Evolutionary conservation across 2,797 vertebrate species (phyloP).

Genomic region (Cyclopterus lumpus): DNA sequence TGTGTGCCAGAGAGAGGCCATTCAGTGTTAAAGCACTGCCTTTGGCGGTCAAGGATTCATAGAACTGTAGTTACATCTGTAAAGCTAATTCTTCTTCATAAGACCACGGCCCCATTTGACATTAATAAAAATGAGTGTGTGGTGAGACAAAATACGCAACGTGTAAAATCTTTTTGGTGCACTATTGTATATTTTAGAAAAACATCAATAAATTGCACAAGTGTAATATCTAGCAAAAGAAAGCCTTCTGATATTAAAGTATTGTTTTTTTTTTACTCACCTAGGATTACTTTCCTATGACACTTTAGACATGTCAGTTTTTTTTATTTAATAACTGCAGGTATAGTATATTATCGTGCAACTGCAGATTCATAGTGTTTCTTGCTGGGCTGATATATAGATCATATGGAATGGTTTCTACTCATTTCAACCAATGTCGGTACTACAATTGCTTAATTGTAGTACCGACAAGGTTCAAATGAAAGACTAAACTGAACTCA

Average conservation of each 20-base stretch:
- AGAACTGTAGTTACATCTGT: too few species aligned
- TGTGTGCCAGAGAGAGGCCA: too few species aligned
- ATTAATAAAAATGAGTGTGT: not conserved
- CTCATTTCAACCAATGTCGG: too few species aligned
- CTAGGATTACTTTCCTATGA: not conserved
- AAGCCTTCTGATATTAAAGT: not conserved
- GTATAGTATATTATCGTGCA: not conserved
- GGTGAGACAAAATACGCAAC: not conserved
- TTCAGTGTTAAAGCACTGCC: too few species aligned
- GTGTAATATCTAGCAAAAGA: not conserved
- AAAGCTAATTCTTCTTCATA: too few species aligned
- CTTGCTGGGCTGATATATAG: slow-evolving; percentile 2
- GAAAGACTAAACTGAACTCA: not conserved
- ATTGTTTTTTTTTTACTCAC: not conserved
- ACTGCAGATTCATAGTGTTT: not conserved
- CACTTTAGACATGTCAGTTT: not conserved
- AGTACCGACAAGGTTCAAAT: not conserved
- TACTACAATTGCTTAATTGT: not conserved
- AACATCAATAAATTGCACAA: not conserved
- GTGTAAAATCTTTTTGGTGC: not conserved
- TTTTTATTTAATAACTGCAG: not conserved
- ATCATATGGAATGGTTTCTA: too few species aligned
- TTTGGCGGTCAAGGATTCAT: too few species aligned
- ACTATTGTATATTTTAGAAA: not conserved
- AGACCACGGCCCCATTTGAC: not conserved